Conservation (phyloP, 2,888 invertebrate species). For the Andrena chrysosceles region DNA sequence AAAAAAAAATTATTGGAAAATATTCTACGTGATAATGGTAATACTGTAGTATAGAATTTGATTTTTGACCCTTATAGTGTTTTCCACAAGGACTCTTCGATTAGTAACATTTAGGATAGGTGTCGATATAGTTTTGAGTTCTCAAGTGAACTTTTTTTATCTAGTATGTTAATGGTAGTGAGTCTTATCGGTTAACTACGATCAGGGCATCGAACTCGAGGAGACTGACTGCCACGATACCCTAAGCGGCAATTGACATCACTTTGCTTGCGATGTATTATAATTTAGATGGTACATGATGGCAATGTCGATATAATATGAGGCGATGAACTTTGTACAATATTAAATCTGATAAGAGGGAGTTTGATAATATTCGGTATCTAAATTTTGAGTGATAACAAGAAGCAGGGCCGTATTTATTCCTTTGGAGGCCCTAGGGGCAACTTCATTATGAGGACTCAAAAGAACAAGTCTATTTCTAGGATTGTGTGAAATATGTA, state of each 20-base stretch:
- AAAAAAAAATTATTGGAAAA: no score
- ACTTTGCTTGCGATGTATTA: conserved; percentile 19
- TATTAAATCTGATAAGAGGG: neutral
- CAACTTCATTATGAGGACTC: no score
- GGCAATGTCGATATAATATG: neutral
- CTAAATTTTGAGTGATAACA: neutral
- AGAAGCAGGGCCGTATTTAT: neutral
- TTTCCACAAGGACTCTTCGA: no score
- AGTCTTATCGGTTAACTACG: neutral
- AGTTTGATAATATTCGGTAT: neutral
- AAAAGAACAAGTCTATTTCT: no score
- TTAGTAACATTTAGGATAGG: neutral
- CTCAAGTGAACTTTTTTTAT: neutral
- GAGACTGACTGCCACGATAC: neutral
- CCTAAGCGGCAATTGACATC: conserved; percentile 36
- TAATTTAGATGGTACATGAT: conserved; percentile 8
- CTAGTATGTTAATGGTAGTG: neutral
- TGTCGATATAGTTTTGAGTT: neutral
- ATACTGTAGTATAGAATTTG: no score
- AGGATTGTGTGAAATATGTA: no score
- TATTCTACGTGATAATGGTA: no score
- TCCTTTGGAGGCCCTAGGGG: neutral
- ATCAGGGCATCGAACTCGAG: conserved; percentile 17
- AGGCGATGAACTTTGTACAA: neutral
- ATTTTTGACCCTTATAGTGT: no score